Percentiles rank a stretch among this genome's conserved stretches.
Evolutionary conservation across 2,888 invertebrate species (phyloP).

Genomic region (Cerastis leucographa): DNA sequence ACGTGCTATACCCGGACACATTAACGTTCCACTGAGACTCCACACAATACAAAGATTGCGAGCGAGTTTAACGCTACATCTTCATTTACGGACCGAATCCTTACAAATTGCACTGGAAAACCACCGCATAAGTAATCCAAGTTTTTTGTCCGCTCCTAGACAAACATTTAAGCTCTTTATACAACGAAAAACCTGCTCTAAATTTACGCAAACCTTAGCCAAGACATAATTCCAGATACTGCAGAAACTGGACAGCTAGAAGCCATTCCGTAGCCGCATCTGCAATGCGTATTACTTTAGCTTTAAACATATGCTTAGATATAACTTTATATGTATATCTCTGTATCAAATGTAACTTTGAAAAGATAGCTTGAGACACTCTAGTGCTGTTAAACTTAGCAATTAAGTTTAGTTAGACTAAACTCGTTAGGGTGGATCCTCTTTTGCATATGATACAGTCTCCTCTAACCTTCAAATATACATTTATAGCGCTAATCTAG

Average conservation of each 20-base stretch:
- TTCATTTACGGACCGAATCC: slow-evolving; percentile 52
- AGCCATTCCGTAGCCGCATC: slow-evolving; percentile 67
- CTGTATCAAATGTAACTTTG: slow-evolving; percentile 49
- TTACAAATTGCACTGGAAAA: slow-evolving; percentile 54
- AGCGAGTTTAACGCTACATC: slow-evolving; percentile 49
- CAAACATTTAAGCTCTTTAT: slow-evolving; percentile 50
- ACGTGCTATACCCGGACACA: slow-evolving; percentile 38
- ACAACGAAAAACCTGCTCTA: slow-evolving; percentile 43
- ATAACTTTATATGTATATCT: slow-evolving; percentile 41
- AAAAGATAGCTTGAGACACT: slow-evolving; percentile 43
- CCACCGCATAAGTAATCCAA: slow-evolving; percentile 47
- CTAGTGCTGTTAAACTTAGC: slow-evolving; percentile 26
- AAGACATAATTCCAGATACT: slow-evolving; percentile 59
- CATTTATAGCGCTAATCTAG: slow-evolving; percentile 19
- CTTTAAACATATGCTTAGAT: slow-evolving; percentile 60
- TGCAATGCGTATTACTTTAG: slow-evolving; percentile 75
- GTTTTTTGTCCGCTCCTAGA: slow-evolving; percentile 32
- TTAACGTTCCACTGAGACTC: slow-evolving; percentile 48
- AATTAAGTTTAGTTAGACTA: slow-evolving; percentile 51
- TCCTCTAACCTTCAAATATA: slow-evolving; percentile 33
- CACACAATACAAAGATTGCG: slow-evolving; percentile 50
- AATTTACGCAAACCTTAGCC: slow-evolving; percentile 51
- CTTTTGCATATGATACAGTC: slow-evolving; percentile 51
- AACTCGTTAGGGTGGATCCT: slow-evolving; percentile 48
- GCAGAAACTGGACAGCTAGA: slow-evolving; percentile 59